Percentiles rank a stretch among this genome's conserved stretches.
These are phyloP conservation scores for Sisor rabdophorus DNA, from an alignment of 2,113 vertebrate species.

Conservation along the genomic window DNA sequence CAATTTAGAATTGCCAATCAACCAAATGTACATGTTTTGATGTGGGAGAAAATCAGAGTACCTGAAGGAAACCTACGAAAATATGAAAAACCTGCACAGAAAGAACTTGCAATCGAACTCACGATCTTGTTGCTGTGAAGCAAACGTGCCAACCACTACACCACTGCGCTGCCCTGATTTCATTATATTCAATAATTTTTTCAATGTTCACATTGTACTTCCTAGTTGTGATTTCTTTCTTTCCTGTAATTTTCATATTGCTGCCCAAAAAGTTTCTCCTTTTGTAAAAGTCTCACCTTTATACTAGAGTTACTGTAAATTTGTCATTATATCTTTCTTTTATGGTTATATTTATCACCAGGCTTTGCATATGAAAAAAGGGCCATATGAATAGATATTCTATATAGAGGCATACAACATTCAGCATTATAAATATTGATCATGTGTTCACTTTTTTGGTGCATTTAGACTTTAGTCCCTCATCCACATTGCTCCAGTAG, in stretches of 20 bases:
- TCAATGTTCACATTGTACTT: background rate
- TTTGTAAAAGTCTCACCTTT: background rate
- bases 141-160: too few relatives aligned
- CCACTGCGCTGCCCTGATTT: too few relatives aligned
- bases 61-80: too few relatives aligned
- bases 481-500: conserved; percentile 11
- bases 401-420: background rate
- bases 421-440: background rate
- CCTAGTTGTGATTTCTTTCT: background rate
- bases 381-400: background rate
- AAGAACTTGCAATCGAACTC: too few relatives aligned
- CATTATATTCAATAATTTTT: too few relatives aligned
- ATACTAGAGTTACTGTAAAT: conserved; percentile 45
- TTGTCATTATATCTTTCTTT: conserved; percentile 48
- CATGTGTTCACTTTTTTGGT: background rate
- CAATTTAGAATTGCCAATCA: too few relatives aligned
- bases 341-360: background rate
- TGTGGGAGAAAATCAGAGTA: too few relatives aligned
- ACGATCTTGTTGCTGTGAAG: too few relatives aligned
- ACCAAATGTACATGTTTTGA: too few relatives aligned
- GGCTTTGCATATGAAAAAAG: background rate
- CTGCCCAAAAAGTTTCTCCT: background rate
- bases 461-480: background rate
- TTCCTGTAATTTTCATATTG: background rate
- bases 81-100: too few relatives aligned